Percentiles rank a stretch among this genome's conserved stretches.
Evolutionary conservation across 2,797 vertebrate species (phyloP).

Genomic region (Chlorospingus semifuscus): DNA sequence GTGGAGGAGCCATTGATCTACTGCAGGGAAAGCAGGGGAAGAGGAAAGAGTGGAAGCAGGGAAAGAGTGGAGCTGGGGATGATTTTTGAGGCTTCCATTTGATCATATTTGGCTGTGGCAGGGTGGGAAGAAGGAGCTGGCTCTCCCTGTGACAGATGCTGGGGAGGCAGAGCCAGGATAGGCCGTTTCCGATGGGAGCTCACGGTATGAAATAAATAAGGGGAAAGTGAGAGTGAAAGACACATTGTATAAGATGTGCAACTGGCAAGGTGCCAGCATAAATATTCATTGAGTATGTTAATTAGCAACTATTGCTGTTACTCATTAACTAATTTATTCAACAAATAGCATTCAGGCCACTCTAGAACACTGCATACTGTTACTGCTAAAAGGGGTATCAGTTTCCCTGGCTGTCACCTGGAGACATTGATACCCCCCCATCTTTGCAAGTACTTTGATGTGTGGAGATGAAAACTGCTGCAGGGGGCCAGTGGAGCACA

Average conservation of each 20-base stretch:
- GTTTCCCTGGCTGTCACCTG: constrained; percentile 66
- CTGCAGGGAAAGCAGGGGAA: neutral
- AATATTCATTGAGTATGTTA: constrained; percentile 68
- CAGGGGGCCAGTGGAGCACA: neutral
- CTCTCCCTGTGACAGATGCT: constrained; percentile 18
- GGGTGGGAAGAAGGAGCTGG: neutral
- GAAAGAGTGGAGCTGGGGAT: neutral
- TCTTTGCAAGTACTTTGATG: constrained; percentile 35
- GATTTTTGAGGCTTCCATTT: neutral
- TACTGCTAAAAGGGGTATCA: constrained; percentile 58
- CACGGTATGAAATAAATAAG: constrained; percentile 46
- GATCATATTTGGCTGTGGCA: neutral
- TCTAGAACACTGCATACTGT: constrained; percentile 64
- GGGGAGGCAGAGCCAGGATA: constrained; percentile 4
- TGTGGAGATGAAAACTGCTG: constrained; percentile 9
- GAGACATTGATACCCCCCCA: constrained; percentile 52
- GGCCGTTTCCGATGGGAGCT: constrained; percentile 8
- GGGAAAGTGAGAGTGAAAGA: constrained; percentile 62
- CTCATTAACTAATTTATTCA: constrained; percentile 70
- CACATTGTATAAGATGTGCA: constrained; percentile 60
- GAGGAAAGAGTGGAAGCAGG: neutral
- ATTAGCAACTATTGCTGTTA: constrained; percentile 69
- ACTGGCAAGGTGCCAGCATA: constrained; percentile 44
- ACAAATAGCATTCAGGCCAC: constrained; percentile 59
- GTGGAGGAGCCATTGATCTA: accelerated